phyloP scores from a whole-genome alignment of 1,140 invertebrate genomes.

The Leptopilina boulardi region DNA sequence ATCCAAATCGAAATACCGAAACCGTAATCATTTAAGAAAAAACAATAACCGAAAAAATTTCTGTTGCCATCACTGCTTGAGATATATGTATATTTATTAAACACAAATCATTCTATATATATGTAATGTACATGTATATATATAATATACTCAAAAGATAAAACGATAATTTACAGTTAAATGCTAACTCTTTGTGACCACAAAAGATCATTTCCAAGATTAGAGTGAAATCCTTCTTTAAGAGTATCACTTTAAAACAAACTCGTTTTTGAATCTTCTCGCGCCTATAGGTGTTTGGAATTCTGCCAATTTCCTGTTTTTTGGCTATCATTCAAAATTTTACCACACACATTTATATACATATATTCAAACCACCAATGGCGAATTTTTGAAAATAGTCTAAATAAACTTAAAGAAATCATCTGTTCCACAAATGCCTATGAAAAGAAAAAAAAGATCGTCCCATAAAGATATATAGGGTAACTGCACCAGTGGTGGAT shows the following conservation, averaged over 20 bases:
- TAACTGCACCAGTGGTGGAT: too few species aligned
- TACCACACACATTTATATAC: background rate
- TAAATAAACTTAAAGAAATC: background rate
- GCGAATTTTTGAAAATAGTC: too few species aligned
- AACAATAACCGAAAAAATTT: too few species aligned
- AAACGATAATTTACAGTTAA: constrained; percentile 1
- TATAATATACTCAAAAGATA: background rate
- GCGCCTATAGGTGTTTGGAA: background rate
- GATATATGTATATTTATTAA: background rate
- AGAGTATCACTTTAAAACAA: constrained; percentile 1
- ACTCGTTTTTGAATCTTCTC: background rate
- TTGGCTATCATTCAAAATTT: background rate
- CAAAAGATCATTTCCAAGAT: background rate
- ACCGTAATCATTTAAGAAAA: too few species aligned
- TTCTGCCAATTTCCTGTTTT: constrained; percentile 3
- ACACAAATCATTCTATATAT: background rate
- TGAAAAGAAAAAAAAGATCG: too few species aligned
- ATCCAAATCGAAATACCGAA: too few species aligned
- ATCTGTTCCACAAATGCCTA: background rate
- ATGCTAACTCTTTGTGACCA: background rate
- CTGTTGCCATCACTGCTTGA: too few species aligned
- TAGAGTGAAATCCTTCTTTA: background rate
- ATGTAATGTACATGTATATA: background rate
- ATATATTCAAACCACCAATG: too few species aligned
- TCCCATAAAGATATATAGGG: too few species aligned